A percentile compares a stretch with the other conserved stretches of the same genome.
phyloP scores from a whole-genome alignment of 2,113 vertebrate species.

The Microcebus lehilahytsara region DNA sequence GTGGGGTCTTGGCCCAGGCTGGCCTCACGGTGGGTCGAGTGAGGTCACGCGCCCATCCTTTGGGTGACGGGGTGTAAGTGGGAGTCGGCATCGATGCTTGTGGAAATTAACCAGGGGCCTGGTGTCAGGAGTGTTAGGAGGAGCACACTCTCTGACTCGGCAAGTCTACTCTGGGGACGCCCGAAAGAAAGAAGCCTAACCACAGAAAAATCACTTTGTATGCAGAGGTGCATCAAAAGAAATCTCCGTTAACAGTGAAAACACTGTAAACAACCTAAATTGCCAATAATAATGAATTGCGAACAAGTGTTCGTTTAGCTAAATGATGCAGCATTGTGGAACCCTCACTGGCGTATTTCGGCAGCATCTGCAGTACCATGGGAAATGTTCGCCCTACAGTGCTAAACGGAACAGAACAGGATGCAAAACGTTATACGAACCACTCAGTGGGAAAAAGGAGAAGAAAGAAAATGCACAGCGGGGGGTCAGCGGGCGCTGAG shows the following conservation, averaged over 20 bases:
- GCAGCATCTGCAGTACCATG: neutral
- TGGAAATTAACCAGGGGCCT: neutral
- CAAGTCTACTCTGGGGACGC: neutral
- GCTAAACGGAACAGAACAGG: neutral
- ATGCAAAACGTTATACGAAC: neutral
- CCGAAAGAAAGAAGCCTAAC: neutral
- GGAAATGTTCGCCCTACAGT: fast-evolving
- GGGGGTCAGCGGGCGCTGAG: fast-evolving
- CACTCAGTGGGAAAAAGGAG: neutral
- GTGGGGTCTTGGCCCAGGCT: neutral
- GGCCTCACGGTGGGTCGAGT: fast-evolving
- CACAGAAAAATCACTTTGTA: neutral
- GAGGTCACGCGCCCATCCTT: fast-evolving
- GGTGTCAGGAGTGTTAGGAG: neutral
- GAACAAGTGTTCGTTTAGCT: neutral
- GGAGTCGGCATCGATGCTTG: fast-evolving
- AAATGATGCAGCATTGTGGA: fast-evolving
- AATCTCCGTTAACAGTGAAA: neutral
- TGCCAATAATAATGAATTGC: neutral
- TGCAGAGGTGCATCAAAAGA: neutral
- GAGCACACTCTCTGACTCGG: neutral
- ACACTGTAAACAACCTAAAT: neutral
- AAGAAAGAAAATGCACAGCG: fast-evolving
- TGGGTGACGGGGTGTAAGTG: neutral
- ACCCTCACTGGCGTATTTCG: fast-evolving